phyloP scores from a whole-genome alignment of 2,113 vertebrate species.

The Mesitornis unicolor region DNA sequence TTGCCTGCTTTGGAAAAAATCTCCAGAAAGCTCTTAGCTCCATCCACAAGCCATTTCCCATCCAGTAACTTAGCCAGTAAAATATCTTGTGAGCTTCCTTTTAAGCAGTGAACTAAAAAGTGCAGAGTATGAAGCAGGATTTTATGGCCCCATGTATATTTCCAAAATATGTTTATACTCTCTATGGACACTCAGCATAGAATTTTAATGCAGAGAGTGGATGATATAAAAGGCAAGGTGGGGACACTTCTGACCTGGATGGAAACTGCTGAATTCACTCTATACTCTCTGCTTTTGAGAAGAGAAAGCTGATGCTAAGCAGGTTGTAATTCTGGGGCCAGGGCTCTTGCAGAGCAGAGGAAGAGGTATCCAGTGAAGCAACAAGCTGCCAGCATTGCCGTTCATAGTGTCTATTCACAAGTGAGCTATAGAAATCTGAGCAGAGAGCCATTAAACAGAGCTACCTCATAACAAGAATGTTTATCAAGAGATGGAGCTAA shows the following conservation, averaged over 20 bases:
- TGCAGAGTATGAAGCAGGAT: neutral
- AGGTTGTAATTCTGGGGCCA: neutral
- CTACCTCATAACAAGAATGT: neutral
- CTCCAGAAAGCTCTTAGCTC: conserved; percentile 19
- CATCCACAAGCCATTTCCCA: neutral
- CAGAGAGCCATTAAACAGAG: neutral
- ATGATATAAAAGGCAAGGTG: neutral
- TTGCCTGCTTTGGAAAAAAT: conserved; percentile 27
- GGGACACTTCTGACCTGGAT: neutral
- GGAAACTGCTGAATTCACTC: neutral
- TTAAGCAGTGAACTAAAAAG: neutral
- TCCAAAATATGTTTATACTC: neutral
- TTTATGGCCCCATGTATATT: neutral
- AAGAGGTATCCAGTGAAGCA: neutral
- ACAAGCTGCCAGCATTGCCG: neutral
- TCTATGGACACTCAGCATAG: neutral
- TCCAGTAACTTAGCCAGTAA: neutral
- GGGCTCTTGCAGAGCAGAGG: neutral
- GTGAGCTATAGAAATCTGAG: neutral
- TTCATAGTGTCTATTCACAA: neutral
- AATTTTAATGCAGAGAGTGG: neutral
- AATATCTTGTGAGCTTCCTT: neutral
- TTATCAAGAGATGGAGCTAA: neutral
- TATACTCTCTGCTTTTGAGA: neutral
- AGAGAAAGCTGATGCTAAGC: neutral